Evolutionary conservation across 2,113 vertebrate genomes (phyloP), one percentile per base, ranked within the genome.

Genomic region (Tenrec ecaudatus): DNA sequence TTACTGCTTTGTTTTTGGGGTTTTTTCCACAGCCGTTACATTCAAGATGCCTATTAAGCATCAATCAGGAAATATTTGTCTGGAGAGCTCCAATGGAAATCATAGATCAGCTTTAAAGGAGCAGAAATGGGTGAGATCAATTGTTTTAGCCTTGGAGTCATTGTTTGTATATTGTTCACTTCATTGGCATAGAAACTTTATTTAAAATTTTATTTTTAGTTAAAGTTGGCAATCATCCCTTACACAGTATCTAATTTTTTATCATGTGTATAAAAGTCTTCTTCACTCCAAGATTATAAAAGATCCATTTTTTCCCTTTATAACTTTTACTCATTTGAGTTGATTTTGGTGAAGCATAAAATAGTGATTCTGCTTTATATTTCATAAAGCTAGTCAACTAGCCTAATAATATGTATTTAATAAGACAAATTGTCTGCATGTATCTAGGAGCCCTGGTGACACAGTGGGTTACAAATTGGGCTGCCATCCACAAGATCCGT

Each of bases 171-270:
- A 20, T 75, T 40, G 62, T 38, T 79, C 91, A 31, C 53, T 91
- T 90, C 87, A 81, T 78, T 89, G 82, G 19, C 40, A 36, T 33
- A 69, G 33, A 86, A 69, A 88, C 6, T 38, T 79, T 71, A 80
- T 88, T 90, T 94, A 90, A n/a, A 3, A 66, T n/a, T 71, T 71
- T 71, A 9, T 60, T 27, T 87, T 89, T 66, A 27, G 40, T 57
- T 87, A 62, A 33, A 57, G 68, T 58, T 92, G 79, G 62, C 73
- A 91, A 77, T 84, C 69, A 22, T 68, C 89, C 43, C 25, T 89
- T 76, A 87, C 68, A 36, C 2, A 19, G 68, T 43, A 87, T 95
- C 33, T 69, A 85, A 89, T 57, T 64, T 53, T 86, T 81, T 68
- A 29, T 40, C n/a, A 71, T 83, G 33, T 84, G 11, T 76, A 82